Evolutionary conservation across 2,113 vertebrate species (phyloP), one percentile per base, ranked within the genome.

Genomic region (Toxostoma redivivum): DNA sequence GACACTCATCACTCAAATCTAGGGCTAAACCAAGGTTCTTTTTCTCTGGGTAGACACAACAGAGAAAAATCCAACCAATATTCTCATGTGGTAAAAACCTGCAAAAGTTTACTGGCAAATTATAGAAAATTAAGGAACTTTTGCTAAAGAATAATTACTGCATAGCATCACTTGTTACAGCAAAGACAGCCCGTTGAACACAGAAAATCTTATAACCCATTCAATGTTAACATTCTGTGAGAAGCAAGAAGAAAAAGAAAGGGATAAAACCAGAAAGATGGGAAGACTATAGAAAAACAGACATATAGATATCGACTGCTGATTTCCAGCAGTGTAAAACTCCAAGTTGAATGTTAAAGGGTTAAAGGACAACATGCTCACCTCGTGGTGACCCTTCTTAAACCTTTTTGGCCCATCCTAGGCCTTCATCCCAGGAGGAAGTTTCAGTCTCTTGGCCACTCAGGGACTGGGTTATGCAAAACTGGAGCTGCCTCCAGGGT

Each of bases 201-300:
- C 1, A 62, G 33, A 14, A 62, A 62, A 53, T 31, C 38, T 72
- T 45, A 45, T 33, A 45, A 53, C 27, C 3, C 38, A 33, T 53
- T 83, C 0, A 0, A 33, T 53, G 18, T 6, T 37, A 53, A 27
- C 2, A 2, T 22, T 83, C 18, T 72, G 9, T 45, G 27, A 45
- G 17, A 61, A 31, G 22, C 72, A 7, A 31, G 14, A 72, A 53
- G 25, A 42, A 60, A 81, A 81, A 48, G 15, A 53, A 53, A 44
- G 27, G 3, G 33, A 53, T 11, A 27, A 53, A 44, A 61, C 0
- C 47, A 44, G 27, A 62, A 31, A 13, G 38, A 44, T 0, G 1
- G 3, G 21, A 45, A 44, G 21, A 7, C 11, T 37, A 11, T 3
- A 33, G 33, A 21, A 53, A 61, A 62, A 22, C 25, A 37, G 33